Percentiles rank a stretch among this genome's conserved stretches.
phyloP scores from a whole-genome alignment of 1,140 invertebrate genomes.

The Macrosteles quadrilineatus region DNA sequence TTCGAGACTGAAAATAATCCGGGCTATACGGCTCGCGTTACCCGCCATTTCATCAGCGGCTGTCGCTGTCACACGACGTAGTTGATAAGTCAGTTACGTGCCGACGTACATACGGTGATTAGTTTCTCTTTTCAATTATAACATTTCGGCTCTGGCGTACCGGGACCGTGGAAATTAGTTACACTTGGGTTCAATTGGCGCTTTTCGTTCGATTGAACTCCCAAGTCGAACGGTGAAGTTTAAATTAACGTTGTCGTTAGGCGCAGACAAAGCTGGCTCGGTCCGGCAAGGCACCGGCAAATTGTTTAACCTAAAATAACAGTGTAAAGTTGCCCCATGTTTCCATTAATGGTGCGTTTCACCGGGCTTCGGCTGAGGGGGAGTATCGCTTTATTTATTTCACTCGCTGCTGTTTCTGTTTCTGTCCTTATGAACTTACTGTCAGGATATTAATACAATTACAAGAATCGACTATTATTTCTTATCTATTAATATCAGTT shows the following conservation, averaged over 20 bases:
- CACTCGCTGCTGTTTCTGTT: too few relatives aligned
- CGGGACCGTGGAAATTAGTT: background rate
- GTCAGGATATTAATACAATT: too few relatives aligned
- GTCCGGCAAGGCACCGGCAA: background rate
- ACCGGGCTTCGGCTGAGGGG: too few relatives aligned
- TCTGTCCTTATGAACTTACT: too few relatives aligned
- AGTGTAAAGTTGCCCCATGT: too few relatives aligned
- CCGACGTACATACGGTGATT: constrained; percentile 8
- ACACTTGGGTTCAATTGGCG: background rate
- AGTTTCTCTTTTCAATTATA: constrained; percentile 22
- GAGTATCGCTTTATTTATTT: too few relatives aligned
- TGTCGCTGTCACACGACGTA: background rate
- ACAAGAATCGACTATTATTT: too few relatives aligned
- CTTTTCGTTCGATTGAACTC: constrained; percentile 1
- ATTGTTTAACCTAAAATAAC: constrained; percentile 1
- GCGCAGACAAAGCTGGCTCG: background rate
- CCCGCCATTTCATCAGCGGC: constrained; percentile 8
- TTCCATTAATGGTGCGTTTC: too few relatives aligned
- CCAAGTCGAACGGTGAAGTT: background rate
- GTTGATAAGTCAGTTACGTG: constrained; percentile 12
- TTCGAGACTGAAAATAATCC: constrained; percentile 22
- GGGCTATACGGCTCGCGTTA: constrained; percentile 15
- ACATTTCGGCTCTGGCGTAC: background rate
- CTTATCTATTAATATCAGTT: too few relatives aligned
- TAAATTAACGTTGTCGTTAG: too few relatives aligned